Percentiles rank a stretch among this genome's conserved stretches.
Evolutionary conservation across 2,113 vertebrate species (phyloP).

Genomic region (Gallinago undulata): DNA sequence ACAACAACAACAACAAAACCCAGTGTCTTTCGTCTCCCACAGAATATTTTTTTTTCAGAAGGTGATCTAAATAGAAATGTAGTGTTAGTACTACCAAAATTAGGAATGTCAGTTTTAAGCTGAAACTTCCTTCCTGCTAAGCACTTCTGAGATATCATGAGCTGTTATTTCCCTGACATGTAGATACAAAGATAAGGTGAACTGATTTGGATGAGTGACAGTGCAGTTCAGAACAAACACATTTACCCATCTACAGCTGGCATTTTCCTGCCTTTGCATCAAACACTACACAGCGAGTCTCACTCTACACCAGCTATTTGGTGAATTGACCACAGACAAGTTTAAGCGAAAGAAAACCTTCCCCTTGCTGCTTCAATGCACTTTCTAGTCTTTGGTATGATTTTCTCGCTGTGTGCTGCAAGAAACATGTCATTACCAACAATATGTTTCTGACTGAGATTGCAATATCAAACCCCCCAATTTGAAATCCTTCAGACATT

Average conservation of each 20-base stretch:
- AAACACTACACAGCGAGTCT: not conserved
- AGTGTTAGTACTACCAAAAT: not conserved
- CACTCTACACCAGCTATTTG: not conserved
- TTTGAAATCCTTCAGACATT: not conserved
- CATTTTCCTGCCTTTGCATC: not conserved
- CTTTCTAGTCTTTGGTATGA: not conserved
- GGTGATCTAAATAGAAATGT: conserved; percentile 26
- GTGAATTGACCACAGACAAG: not conserved
- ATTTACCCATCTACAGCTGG: not conserved
- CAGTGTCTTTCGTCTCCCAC: not conserved
- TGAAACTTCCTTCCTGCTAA: not conserved
- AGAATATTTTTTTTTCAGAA: conserved; percentile 6
- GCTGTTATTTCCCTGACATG: not conserved
- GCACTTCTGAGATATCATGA: not conserved
- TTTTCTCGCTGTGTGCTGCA: not conserved
- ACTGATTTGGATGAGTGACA: not conserved
- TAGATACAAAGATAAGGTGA: not conserved
- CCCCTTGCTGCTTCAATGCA: not conserved
- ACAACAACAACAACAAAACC: not conserved
- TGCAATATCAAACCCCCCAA: not conserved
- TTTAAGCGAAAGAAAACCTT: not conserved
- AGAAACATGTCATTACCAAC: not conserved
- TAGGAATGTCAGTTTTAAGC: not conserved
- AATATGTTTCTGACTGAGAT: not conserved
- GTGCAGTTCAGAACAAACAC: not conserved